These are phyloP conservation scores for Colistium nudipinnis DNA, from an alignment of 2,113 vertebrate genomes.

Conservation along the genomic window DNA sequence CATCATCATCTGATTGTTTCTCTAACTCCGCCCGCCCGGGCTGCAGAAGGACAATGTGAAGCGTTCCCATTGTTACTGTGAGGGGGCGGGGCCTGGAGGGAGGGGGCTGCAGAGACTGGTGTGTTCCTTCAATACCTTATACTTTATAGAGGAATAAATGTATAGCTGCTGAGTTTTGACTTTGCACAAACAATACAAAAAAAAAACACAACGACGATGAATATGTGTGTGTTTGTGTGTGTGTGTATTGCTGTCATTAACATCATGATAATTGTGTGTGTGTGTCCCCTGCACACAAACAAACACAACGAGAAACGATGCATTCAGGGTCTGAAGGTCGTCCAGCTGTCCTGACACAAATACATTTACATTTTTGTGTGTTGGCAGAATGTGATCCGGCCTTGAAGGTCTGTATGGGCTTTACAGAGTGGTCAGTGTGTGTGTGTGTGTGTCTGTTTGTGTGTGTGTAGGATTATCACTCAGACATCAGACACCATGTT, in stretches of 20 bases:
- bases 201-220: neutral
- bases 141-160: too few relatives aligned
- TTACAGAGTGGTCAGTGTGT: neutral
- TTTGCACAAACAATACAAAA: too few relatives aligned
- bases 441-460: slow-evolving; percentile 15
- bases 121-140: slow-evolving; percentile 31
- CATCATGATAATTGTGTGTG: too few relatives aligned
- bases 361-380: slow-evolving; percentile 11
- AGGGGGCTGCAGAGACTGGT: slow-evolving; percentile 53
- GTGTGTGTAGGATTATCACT: slow-evolving; percentile 17
- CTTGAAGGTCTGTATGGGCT: slow-evolving; percentile 11
- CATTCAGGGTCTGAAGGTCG: slow-evolving; percentile 38
- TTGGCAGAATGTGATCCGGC: slow-evolving; percentile 14
- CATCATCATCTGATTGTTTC: too few relatives aligned
- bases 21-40: too few relatives aligned
- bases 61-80: too few relatives aligned
- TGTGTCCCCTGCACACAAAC: too few relatives aligned
- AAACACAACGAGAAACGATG: slow-evolving; percentile 27
- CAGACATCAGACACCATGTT: slow-evolving; percentile 43
- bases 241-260: neutral
- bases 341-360: slow-evolving; percentile 4
- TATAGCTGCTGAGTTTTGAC: too few relatives aligned
- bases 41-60: too few relatives aligned
- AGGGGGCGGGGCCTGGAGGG: too few relatives aligned
- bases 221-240: neutral